phyloP scores from a whole-genome alignment of 2,113 vertebrate species.

The Ochotona princeps region DNA sequence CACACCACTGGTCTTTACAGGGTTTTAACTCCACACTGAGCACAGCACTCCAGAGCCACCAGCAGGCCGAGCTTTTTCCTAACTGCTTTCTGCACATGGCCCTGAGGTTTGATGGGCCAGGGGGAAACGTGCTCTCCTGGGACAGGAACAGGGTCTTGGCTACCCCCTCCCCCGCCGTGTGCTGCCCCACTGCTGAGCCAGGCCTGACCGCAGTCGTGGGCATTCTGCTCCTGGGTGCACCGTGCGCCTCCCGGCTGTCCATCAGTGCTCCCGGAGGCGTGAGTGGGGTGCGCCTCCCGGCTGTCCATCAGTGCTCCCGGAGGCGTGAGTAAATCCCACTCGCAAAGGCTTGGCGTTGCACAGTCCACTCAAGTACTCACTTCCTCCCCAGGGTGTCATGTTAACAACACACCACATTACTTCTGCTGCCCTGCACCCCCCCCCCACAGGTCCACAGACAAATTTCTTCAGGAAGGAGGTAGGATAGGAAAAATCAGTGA shows the following conservation, averaged over 20 bases:
- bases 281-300: slow-evolving; percentile 47
- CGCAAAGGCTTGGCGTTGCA: slow-evolving; percentile 68
- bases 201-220: too few relatives aligned
- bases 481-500: slow-evolving; percentile 26
- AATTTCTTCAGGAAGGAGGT: slow-evolving; percentile 45
- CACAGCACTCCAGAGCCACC: neutral
- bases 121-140: neutral
- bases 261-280: neutral
- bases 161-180: too few relatives aligned
- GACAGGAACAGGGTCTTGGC: too few relatives aligned
- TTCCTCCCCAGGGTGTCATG: slow-evolving; percentile 58
- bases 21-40: too few relatives aligned
- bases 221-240: too few relatives aligned
- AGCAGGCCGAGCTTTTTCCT: neutral
- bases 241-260: slow-evolving; percentile 19
- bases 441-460: neutral
- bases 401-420: slow-evolving; percentile 35
- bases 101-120: neutral
- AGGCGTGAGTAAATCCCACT: neutral
- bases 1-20: too few relatives aligned
- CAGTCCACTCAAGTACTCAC: slow-evolving; percentile 72
- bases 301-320: slow-evolving; percentile 9
- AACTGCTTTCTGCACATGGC: neutral
- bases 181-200: too few relatives aligned
- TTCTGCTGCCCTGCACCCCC: slow-evolving; percentile 10